Percentiles rank a stretch among this genome's conserved stretches.
phyloP scores from a whole-genome alignment of 2,888 invertebrate species.

The Hemaris fuciformis region DNA sequence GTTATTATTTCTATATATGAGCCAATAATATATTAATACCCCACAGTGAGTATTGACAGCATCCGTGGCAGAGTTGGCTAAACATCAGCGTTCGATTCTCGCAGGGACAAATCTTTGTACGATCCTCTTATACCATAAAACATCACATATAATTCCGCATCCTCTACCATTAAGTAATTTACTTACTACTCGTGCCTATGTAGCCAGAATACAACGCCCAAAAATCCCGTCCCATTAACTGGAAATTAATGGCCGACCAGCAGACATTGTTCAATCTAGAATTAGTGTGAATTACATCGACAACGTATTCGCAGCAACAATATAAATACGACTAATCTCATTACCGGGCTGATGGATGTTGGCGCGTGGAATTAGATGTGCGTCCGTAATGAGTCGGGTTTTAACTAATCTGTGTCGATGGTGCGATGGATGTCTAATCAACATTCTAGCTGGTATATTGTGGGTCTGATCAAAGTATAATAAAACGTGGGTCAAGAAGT shows the following conservation, averaged over 20 bases:
- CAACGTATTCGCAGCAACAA: not conserved
- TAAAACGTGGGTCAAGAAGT: not conserved
- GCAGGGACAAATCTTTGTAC: no score
- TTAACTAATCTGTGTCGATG: not conserved
- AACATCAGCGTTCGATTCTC: no score
- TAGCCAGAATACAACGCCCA: not conserved
- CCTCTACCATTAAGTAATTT: no score
- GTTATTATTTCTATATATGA: no score
- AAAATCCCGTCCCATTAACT: not conserved
- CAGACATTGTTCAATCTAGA: constrained; percentile 4
- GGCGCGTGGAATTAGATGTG: constrained; percentile 9
- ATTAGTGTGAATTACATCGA: constrained; percentile 15
- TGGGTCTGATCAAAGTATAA: not conserved
- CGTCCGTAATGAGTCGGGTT: not conserved
- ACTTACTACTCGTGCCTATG: not conserved
- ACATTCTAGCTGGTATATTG: not conserved
- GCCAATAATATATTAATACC: no score
- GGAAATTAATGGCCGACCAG: not conserved
- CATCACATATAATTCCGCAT: no score
- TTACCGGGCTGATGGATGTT: constrained; percentile 11
- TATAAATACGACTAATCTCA: constrained; percentile 16
- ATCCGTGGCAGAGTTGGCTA: no score
- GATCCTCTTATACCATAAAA: no score
- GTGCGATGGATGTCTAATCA: not conserved
- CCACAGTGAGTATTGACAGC: no score